These are phyloP conservation scores for Notodonta ziczac DNA, from an alignment of 2,888 invertebrate species.

Conservation along the genomic window DNA sequence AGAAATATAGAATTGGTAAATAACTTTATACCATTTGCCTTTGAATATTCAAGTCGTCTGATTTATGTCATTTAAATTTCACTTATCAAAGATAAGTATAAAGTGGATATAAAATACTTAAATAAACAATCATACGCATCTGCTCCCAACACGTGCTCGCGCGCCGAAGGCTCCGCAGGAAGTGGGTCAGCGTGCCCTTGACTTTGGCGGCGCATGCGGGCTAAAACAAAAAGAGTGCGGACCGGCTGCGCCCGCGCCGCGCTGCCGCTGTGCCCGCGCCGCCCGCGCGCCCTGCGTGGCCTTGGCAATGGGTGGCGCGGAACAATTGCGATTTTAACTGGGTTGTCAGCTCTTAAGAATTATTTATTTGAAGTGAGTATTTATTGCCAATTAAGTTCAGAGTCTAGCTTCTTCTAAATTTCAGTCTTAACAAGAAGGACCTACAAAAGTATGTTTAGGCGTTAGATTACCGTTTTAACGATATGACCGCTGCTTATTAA, in stretches of 20 bases:
- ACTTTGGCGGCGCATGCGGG: constrained; percentile 43
- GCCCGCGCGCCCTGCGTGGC: constrained; percentile 38
- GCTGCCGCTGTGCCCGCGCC: constrained; percentile 10
- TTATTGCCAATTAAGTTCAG: not conserved
- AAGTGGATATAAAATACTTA: too few species aligned
- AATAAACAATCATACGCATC: constrained; percentile 27
- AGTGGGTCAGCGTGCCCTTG: constrained; percentile 75
- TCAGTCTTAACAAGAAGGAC: not conserved
- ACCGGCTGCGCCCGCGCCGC: constrained; percentile 47
- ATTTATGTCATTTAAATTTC: too few species aligned
- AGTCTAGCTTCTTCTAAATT: not conserved
- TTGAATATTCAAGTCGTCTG: too few species aligned
- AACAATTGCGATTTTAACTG: constrained; percentile 43
- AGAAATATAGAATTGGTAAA: too few species aligned
- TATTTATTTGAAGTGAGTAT: not conserved
- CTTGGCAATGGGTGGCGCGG: constrained; percentile 48
- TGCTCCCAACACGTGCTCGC: constrained; percentile 53
- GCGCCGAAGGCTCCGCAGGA: constrained; percentile 60
- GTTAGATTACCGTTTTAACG: too few species aligned
- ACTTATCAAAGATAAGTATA: too few species aligned
- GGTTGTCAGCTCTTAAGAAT: constrained; percentile 39
- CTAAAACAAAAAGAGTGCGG: constrained; percentile 35
- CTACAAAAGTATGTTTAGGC: too few species aligned
- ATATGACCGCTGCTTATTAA: too few species aligned
- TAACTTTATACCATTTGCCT: too few species aligned